These are phyloP conservation scores for Erythrolamprus reginae DNA, from an alignment of 2,113 vertebrate species.

Conservation along the genomic window DNA sequence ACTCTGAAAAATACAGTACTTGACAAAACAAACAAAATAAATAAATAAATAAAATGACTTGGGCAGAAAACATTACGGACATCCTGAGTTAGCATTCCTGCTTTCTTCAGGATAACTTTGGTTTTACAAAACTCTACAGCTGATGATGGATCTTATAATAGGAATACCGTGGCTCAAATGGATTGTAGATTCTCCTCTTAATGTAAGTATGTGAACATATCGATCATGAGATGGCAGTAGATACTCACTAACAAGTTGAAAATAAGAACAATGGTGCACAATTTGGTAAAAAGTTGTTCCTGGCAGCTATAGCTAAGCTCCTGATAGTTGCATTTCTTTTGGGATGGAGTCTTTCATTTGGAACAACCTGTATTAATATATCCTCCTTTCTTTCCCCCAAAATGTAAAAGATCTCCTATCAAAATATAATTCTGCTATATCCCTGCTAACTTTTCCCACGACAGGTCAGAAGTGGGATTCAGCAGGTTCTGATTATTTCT, in stretches of 20 bases:
- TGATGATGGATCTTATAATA: not conserved
- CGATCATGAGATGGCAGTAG: slow-evolving; percentile 31
- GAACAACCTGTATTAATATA: not conserved
- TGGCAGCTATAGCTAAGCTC: not conserved
- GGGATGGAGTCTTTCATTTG: not conserved
- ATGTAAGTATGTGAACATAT: not conserved
- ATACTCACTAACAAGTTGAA: slow-evolving; percentile 14
- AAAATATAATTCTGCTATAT: not conserved
- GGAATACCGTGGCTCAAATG: not conserved
- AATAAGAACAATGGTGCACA: not conserved
- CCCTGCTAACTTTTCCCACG: not conserved
- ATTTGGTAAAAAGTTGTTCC: not conserved
- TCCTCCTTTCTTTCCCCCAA: not conserved
- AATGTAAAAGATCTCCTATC: not conserved
- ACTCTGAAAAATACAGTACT: too few relatives aligned
- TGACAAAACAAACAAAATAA: too few relatives aligned
- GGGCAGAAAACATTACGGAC: not conserved
- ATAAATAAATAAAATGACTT: too few relatives aligned
- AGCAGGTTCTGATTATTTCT: too few relatives aligned
- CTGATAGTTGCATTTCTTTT: not conserved
- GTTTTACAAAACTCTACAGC: not conserved
- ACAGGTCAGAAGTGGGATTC: too few relatives aligned
- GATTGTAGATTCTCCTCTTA: not conserved
- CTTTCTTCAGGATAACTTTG: not conserved
- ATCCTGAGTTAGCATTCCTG: not conserved